A percentile compares a stretch with the other conserved stretches of the same genome.
Evolutionary conservation across 2,888 invertebrate species (phyloP).

Genomic region (Nowickia ferox): DNA sequence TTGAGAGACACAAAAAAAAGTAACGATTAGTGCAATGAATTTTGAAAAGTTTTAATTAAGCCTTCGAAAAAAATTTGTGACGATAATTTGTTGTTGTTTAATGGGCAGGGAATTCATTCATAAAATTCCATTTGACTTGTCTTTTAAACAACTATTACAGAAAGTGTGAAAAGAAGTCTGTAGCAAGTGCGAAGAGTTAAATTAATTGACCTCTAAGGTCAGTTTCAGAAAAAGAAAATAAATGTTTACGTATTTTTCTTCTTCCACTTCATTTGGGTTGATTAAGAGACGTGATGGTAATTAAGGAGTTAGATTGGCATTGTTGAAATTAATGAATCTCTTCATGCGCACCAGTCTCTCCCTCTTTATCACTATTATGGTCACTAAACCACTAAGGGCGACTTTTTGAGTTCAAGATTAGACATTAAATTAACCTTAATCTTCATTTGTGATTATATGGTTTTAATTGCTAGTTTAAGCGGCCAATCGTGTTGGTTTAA

Average conservation of each 20-base stretch:
- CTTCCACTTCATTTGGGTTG: background rate
- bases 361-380: too few relatives aligned
- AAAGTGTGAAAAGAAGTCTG: slow-evolving; percentile 26
- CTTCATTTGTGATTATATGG: too few relatives aligned
- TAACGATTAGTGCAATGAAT: slow-evolving; percentile 10
- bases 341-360: too few relatives aligned
- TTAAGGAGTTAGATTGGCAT: background rate
- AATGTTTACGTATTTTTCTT: background rate
- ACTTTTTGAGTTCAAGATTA: too few relatives aligned
- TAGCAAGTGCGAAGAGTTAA: slow-evolving; percentile 43
- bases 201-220: slow-evolving; percentile 55
- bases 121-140: slow-evolving; percentile 19
- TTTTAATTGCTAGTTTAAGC: too few relatives aligned
- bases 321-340: background rate
- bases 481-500: too few relatives aligned
- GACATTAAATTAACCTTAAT: too few relatives aligned
- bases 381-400: too few relatives aligned
- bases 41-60: background rate
- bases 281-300: background rate
- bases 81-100: slow-evolving; percentile 30
- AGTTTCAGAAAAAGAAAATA: slow-evolving; percentile 9
- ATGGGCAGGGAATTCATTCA: slow-evolving; percentile 55
- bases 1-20: background rate
- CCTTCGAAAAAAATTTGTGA: background rate
- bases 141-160: background rate